Percentiles rank a stretch among this genome's conserved stretches.
phyloP scores from a whole-genome alignment of 2,888 invertebrate genomes.

The Dolichopus griseipennis region DNA sequence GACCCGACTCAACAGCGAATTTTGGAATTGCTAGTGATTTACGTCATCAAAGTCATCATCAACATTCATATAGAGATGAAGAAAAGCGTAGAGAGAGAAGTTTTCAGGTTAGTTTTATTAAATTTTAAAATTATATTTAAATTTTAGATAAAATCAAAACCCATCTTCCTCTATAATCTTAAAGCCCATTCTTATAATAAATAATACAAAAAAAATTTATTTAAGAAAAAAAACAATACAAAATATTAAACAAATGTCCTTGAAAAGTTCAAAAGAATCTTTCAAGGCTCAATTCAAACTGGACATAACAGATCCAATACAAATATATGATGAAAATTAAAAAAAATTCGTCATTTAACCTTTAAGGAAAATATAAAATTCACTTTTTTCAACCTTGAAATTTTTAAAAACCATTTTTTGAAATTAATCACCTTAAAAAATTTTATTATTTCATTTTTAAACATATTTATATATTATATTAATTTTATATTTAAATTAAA shows the following conservation, averaged over 20 bases:
- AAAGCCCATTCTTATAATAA: too few species aligned
- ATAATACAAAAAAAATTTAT: too few species aligned
- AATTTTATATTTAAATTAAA: too few species aligned
- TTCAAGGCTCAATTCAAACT: too few species aligned
- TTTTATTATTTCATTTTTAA: background rate
- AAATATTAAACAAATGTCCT: too few species aligned
- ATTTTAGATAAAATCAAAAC: too few species aligned
- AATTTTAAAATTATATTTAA: too few species aligned
- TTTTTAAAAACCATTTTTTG: background rate
- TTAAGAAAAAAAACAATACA: too few species aligned
- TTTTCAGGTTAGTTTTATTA: conserved; percentile 37
- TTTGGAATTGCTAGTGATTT: conserved; percentile 24
- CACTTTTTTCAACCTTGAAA: background rate
- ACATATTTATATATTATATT: background rate
- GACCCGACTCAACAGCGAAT: conserved; percentile 41
- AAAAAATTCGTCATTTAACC: background rate
- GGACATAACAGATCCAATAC: background rate
- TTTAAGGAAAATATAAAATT: background rate
- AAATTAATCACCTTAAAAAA: background rate
- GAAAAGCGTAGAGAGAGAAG: conserved; percentile 37
- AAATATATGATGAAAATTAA: background rate
- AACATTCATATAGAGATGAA: conserved; percentile 31
- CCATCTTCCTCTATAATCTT: too few species aligned
- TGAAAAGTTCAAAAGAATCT: too few species aligned
- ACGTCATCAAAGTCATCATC: conserved; percentile 18